Conservation (phyloP, 2,888 invertebrate genomes). For the Folsomia candida region DNA sequence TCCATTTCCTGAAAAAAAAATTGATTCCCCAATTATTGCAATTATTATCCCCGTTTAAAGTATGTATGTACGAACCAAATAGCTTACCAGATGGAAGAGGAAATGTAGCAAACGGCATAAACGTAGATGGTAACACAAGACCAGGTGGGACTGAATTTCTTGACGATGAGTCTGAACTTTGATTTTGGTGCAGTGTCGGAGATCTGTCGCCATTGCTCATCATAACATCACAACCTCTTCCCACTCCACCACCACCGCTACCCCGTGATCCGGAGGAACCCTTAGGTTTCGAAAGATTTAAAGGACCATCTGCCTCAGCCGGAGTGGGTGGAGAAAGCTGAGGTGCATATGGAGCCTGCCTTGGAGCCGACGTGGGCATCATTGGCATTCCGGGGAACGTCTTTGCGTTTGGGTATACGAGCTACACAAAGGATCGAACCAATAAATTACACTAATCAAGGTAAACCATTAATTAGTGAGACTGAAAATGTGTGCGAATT, state of each 20-base stretch:
- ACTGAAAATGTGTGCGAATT: too few species aligned
- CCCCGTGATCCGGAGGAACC: conserved; percentile 43
- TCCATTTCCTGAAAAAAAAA: conserved; percentile 24
- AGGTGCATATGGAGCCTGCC: conserved; percentile 37
- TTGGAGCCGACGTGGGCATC: conserved; percentile 47
- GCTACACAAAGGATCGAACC: not conserved
- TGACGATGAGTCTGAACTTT: conserved; percentile 24
- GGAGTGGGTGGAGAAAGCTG: conserved; percentile 49
- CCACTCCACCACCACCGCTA: conserved; percentile 28
- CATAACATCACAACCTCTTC: conserved; percentile 21
- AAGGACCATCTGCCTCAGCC: conserved; percentile 74
- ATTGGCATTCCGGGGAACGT: conserved; percentile 49
- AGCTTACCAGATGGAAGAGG: conserved; percentile 57
- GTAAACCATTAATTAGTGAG: too few species aligned
- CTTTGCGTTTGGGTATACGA: conserved; percentile 56
- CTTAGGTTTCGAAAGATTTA: conserved; percentile 86
- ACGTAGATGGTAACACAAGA: conserved; percentile 63
- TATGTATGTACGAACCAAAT: too few species aligned
- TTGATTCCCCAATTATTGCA: too few species aligned
- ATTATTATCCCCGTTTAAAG: too few species aligned
- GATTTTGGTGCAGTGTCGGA: conserved; percentile 35
- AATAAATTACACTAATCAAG: not conserved
- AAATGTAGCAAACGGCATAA: conserved; percentile 64
- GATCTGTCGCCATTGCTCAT: conserved; percentile 52
- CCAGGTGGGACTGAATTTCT: conserved; percentile 56